phyloP scores from a whole-genome alignment of 2,113 vertebrate genomes.

The Mugil cephalus region DNA sequence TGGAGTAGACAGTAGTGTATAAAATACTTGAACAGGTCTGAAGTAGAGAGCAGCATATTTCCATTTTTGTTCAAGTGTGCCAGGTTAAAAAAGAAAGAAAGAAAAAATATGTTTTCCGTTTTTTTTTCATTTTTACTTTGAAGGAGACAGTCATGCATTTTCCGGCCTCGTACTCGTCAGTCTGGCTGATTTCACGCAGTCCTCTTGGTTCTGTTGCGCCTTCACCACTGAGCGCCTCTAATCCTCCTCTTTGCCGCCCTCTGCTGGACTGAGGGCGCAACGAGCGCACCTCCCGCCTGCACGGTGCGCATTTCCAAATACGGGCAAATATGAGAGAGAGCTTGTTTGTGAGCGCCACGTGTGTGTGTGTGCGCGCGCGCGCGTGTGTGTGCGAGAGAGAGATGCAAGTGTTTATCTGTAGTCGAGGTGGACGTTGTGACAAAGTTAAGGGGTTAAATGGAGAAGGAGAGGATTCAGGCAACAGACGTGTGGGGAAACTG shows the following conservation, averaged over 20 bases:
- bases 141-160: fast-evolving
- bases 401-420: background rate
- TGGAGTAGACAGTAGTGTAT: too few species aligned
- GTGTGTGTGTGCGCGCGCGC: background rate
- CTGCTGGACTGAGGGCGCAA: conserved; percentile 26
- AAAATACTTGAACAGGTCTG: too few species aligned
- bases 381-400: too few species aligned
- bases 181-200: conserved; percentile 10
- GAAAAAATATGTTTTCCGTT: background rate
- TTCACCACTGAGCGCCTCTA: background rate
- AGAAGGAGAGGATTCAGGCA: too few species aligned
- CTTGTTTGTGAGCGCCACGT: conserved; percentile 48
- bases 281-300: conserved; percentile 45
- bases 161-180: background rate
- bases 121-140: conserved; percentile 23
- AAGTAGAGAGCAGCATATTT: too few species aligned
- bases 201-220: background rate
- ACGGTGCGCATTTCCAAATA: conserved; percentile 74
- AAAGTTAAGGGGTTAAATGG: too few species aligned
- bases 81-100: too few species aligned
- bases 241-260: conserved; percentile 49
- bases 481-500: too few species aligned
- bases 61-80: too few species aligned
- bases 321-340: conserved; percentile 76
- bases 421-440: background rate